These are phyloP conservation scores for Reticulitermes speratus DNA, from an alignment of 1,140 invertebrate species.

Conservation along the genomic window DNA sequence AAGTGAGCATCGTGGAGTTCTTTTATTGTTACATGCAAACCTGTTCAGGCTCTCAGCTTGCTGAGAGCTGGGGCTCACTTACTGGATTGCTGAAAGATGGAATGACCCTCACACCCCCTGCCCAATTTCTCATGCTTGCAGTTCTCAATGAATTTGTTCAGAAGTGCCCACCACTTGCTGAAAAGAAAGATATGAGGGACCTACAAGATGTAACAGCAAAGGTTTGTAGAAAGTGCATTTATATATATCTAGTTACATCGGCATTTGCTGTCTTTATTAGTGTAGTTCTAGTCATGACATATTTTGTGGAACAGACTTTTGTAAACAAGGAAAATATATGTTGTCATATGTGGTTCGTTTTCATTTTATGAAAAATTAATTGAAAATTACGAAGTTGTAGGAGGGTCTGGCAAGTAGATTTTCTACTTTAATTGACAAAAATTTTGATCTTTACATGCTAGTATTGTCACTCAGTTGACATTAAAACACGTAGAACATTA, in stretches of 20 bases:
- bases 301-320: background rate
- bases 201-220: constrained; percentile 75
- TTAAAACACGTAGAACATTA: too few species aligned
- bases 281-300: background rate
- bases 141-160: constrained; percentile 86
- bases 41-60: constrained; percentile 64
- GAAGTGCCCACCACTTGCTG: constrained; percentile 71
- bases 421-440: too few species aligned
- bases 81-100: constrained; percentile 78
- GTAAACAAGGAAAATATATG: too few species aligned
- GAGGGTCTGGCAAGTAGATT: too few species aligned
- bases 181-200: constrained; percentile 81
- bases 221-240: constrained; percentile 42
- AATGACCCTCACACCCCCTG: constrained; percentile 66
- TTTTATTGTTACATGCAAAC: constrained; percentile 73
- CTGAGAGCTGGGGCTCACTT: constrained; percentile 79
- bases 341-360: too few species aligned
- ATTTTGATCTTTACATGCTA: too few species aligned
- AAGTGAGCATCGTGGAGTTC: constrained; percentile 64
- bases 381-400: too few species aligned
- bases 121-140: constrained; percentile 78
- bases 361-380: too few species aligned
- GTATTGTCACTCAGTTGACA: too few species aligned
- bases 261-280: background rate
- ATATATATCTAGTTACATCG: background rate